Evolutionary conservation across 2,888 invertebrate species (phyloP).

Genomic region (Gasteruption jaculator): DNA sequence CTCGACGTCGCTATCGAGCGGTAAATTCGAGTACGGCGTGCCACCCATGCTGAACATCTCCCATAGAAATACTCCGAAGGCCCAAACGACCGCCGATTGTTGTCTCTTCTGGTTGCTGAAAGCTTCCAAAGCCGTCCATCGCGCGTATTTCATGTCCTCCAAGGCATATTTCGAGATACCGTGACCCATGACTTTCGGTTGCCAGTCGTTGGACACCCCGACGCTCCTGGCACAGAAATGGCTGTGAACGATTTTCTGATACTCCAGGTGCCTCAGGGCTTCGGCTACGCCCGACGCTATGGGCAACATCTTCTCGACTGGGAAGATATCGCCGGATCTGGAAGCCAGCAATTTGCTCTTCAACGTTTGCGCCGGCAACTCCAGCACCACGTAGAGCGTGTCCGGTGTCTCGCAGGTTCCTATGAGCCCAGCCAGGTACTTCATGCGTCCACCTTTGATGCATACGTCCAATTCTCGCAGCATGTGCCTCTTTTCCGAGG

Average conservation of each 20-base stretch:
- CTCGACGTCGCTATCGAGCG: slow-evolving; percentile 56
- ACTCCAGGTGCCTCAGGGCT: slow-evolving; percentile 52
- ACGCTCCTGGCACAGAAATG: slow-evolving; percentile 71
- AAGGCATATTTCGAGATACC: slow-evolving; percentile 68
- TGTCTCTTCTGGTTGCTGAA: slow-evolving; percentile 63
- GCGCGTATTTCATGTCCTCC: slow-evolving; percentile 67
- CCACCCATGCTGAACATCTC: slow-evolving; percentile 76
- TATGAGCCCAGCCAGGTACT: slow-evolving; percentile 68
- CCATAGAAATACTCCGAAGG: slow-evolving; percentile 78
- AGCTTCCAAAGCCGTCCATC: slow-evolving; percentile 79
- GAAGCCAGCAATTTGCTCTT: slow-evolving; percentile 61
- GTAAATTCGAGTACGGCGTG: slow-evolving; percentile 71
- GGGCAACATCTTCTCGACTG: slow-evolving; percentile 42
- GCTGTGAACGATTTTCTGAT: slow-evolving; percentile 64
- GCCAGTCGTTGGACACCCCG: slow-evolving; percentile 61
- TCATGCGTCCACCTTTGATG: slow-evolving; percentile 65
- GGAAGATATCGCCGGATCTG: slow-evolving; percentile 41
- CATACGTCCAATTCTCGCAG: slow-evolving; percentile 70
- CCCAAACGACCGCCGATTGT: slow-evolving; percentile 80
- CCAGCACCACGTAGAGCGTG: slow-evolving; percentile 69
- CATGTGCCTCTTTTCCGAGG: slow-evolving; percentile 57
- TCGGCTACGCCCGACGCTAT: slow-evolving; percentile 52
- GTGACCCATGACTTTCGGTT: slow-evolving; percentile 71
- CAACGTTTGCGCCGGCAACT: slow-evolving; percentile 63
- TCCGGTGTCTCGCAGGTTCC: slow-evolving; percentile 78